phyloP scores from a whole-genome alignment of 2,888 invertebrate species.

The Lithodes maja region DNA sequence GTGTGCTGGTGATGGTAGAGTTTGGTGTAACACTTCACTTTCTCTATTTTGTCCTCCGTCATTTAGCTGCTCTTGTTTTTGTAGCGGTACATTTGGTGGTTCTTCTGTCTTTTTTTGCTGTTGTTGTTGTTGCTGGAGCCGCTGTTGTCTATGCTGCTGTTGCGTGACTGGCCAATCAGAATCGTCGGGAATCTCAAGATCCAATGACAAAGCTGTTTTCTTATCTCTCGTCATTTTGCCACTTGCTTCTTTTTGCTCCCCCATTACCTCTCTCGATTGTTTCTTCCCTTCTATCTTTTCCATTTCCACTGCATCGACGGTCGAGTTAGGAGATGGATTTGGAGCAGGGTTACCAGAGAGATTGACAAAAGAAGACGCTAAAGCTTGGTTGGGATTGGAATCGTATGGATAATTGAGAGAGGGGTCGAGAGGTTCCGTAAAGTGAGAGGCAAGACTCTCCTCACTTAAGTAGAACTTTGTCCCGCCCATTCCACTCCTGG shows the following conservation, averaged over 20 bases:
- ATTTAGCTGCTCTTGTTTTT: neutral
- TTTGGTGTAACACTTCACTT: neutral
- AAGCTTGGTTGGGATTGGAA: too few species aligned
- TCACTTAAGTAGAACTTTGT: conserved; percentile 60
- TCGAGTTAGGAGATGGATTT: too few species aligned
- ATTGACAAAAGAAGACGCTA: too few species aligned
- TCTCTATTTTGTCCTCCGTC: neutral
- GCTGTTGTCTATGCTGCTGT: neutral
- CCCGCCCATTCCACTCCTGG: neutral
- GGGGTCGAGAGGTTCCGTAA: conserved; percentile 41
- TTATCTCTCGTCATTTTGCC: neutral
- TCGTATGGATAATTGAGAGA: neutral
- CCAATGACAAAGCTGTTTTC: neutral
- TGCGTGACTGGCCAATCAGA: neutral
- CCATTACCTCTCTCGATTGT: neutral
- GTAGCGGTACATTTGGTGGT: neutral
- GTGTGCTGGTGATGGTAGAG: neutral
- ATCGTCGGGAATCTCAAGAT: neutral
- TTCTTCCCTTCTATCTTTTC: neutral
- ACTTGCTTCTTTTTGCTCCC: neutral
- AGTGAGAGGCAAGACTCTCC: conserved; percentile 49
- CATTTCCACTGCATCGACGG: neutral
- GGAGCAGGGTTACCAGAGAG: too few species aligned
- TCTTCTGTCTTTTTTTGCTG: neutral
- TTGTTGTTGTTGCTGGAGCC: neutral